Percentiles rank a stretch among this genome's conserved stretches.
These are phyloP conservation scores for Erethizon dorsatum DNA, from an alignment of 2,797 vertebrate species.

Conservation along the genomic window DNA sequence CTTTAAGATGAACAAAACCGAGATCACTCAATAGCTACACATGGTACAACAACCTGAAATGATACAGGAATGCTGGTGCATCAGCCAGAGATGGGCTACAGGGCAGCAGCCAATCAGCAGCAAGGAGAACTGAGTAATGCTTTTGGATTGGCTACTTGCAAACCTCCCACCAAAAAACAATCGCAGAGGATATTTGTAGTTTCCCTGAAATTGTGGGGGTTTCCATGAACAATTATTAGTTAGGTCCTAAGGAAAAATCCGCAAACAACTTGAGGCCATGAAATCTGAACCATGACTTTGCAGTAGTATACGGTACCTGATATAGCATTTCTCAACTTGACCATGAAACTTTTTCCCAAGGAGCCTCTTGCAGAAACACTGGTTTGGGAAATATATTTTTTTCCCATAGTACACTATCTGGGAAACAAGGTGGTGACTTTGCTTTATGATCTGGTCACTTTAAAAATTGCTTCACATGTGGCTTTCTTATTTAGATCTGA, in stretches of 20 bases:
- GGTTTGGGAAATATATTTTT: slow-evolving; percentile 45
- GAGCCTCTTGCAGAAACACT: slow-evolving; percentile 1
- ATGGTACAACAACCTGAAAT: not conserved
- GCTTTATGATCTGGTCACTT: slow-evolving; percentile 32
- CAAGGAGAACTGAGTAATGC: not conserved
- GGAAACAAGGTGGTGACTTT: slow-evolving; percentile 49
- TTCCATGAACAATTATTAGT: not conserved
- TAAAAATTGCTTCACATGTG: slow-evolving; percentile 65
- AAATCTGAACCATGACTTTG: not conserved
- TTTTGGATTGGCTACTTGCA: not conserved
- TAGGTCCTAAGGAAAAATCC: not conserved
- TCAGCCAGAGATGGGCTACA: not conserved
- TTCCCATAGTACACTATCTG: slow-evolving; percentile 13
- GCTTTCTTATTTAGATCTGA: slow-evolving; percentile 90
- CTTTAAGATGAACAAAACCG: not conserved
- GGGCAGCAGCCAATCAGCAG: not conserved
- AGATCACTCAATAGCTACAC: not conserved
- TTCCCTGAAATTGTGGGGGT: not conserved
- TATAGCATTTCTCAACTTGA: slow-evolving; percentile 45
- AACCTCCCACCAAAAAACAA: not conserved
- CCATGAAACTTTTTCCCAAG: not conserved
- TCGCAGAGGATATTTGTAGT: not conserved
- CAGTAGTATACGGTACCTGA: not conserved
- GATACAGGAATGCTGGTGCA: not conserved
- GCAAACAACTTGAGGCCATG: not conserved